Base-by-base conservation (phyloP, 2,797 vertebrate species). In the Gadopsis bispinosus region DNA sequence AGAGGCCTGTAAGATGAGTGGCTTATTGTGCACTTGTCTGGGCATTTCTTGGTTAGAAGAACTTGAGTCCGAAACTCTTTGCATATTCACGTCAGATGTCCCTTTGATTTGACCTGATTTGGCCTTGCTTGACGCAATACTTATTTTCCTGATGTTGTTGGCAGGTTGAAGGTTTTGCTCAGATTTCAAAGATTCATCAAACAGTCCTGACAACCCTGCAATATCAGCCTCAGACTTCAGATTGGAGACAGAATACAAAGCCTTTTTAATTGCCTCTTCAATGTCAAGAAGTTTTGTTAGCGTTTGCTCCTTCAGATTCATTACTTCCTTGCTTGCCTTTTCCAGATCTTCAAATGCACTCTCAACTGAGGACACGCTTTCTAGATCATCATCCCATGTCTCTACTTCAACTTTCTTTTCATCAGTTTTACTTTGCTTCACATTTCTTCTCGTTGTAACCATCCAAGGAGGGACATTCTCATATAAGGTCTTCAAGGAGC, bases 221-320 rank as follows among this genome's bases (percentile, higher is more conserved):
- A 97, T 96, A 60, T 96, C 96, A 10, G 96, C 91, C 79, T 98
- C 97, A 17, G 97, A 96, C 86, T 98, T 97, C 61, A 98, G 95
- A 85, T 93, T 97, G 4, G 97, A 99, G 59, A 99, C 97, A 0
- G 98, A 98, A 85, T 95, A 98, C 66, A 99, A 93, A 10, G 96
- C 98, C 87, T 99, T 99, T 88, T 94, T 97, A 59, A 99, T 97
- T 0, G 97, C 95, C 68, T 98, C 96, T 89, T 99, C 97, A 0
- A 99, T 99, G 66, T 98, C 97, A 83, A 96, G 87, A 53, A 99
- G 95, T 84, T 96, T 97, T n/a, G 96, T 95, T 50, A 99, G 90
- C 0, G 97, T 99, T 90, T 99, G 97, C 77, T 99, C 96, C 91
- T 98, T 99, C 87, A 99, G 93, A 83, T 92, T 88, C 56, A 96